Base-by-base conservation (phyloP, 2,888 invertebrate genomes). In the Mimumesa dahlbomi region DNA sequence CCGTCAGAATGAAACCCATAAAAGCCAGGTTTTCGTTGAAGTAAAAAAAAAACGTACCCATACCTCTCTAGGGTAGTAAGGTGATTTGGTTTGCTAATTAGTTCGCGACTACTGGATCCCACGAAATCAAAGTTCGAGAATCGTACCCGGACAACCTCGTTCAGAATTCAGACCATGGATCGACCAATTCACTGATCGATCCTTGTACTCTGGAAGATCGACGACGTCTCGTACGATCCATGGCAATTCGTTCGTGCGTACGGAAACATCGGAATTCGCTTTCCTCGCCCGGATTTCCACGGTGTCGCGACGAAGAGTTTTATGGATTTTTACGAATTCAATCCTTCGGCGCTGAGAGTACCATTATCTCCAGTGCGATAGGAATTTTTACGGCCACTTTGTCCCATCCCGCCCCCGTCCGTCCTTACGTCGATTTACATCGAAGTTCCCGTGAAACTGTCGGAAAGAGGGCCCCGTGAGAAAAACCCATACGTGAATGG, bases 341-440 rank as follows among this genome's bases (percentile, higher is more conserved):
- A 77, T 82, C 73, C 72, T 68, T 53, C 54, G 57, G 40, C 42
- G 63, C 38, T 40, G 61, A 48, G 36, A 52, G 45, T 49, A 54
- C 68, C 81, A 75, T 85, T 84, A 84, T 84, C 79, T 82, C 66
- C 74, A 76, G 72, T 76, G 82, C 78, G 82, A 84, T 84, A 79
- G 81, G 77, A 82, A 83, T 82, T 82, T 85, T 84, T 83, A 85
- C 73, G 81, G 73, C 61, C 79, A 77, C 78, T 83, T 82, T 75
- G 80, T 78, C 72, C 75, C 77, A 77, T 82, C 79, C 82, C 79
- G 74, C 70, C 58, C 58, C 61, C 66, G 40, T 59, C 5, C 52
- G 64, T 72, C 63, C 59, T 31, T 29, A 22, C 25, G 36, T 34
- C 54, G 63, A 61, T 76, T 79, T 59, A 66, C 63, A 64, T 56